Percentiles rank a stretch among this genome's conserved stretches.
Evolutionary conservation across 37 sponge, comb jelly and placozoan species (phyloP).

Genomic region (Axinella damicornis): DNA sequence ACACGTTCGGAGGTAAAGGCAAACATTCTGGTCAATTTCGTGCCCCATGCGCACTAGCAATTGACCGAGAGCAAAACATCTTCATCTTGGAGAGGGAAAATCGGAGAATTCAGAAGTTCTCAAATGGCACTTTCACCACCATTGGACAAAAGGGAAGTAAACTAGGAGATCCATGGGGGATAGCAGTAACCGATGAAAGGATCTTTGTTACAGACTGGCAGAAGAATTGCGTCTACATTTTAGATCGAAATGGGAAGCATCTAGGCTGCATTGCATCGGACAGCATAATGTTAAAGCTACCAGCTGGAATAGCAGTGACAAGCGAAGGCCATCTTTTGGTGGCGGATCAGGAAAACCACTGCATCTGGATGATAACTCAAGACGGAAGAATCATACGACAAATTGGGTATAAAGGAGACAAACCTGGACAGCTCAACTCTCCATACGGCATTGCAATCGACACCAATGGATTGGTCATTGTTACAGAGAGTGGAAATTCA

Average conservation of each 20-base stretch:
- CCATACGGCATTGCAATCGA: constrained; percentile 36
- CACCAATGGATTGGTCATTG: constrained; percentile 13
- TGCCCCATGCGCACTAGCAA: constrained; percentile 24
- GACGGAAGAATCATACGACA: not conserved
- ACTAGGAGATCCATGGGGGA: constrained; percentile 45
- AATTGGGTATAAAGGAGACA: constrained; percentile 30
- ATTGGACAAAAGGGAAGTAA: not conserved
- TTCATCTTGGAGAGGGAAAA: constrained; percentile 35
- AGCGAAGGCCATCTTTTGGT: constrained; percentile 21
- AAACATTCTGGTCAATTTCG: constrained; percentile 7
- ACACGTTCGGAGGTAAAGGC: constrained; percentile 34
- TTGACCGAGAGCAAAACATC: constrained; percentile 10
- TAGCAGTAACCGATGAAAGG: constrained; percentile 7
- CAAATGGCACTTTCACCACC: constrained; percentile 8
- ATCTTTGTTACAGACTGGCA: constrained; percentile 45
- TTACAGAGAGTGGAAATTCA: constrained; percentile 43
- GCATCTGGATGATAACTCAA: constrained; percentile 36
- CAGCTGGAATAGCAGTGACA: constrained; percentile 36
- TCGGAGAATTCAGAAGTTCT: constrained; percentile 10
- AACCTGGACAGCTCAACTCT: constrained; percentile 25
- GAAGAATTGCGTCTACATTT: constrained; percentile 32
- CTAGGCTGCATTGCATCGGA: not conserved
- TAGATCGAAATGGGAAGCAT: constrained; percentile 26
- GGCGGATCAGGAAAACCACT: constrained; percentile 41
- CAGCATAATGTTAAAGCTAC: constrained; percentile 16